Evolutionary conservation across 1,140 invertebrate genomes (phyloP), one percentile per base, ranked within the genome.

Genomic region (Oryzaephilus surinamensis): DNA sequence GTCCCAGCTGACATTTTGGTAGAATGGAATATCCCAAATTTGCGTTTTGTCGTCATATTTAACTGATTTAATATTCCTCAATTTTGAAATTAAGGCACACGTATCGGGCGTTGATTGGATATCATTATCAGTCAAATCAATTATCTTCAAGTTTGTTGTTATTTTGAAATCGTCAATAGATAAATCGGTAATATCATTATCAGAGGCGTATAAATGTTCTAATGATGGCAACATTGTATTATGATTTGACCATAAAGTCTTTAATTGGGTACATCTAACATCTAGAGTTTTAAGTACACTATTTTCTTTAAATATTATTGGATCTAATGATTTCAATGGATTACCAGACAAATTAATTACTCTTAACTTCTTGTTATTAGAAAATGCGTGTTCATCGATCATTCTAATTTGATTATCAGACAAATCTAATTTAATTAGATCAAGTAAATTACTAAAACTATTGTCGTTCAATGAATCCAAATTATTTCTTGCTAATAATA

Each of bases 331-430:
- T 42, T 66, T 69, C 24, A 86, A 60, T 4, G 75, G 73, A 56
- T 86, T 86, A 6, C 75, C 73, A 42, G 79, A 75, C 24, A 86
- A 63, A 54, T 71, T 77, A 1, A 85, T 51, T 58, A 74, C 82
- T 4, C 62, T 66, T 32, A 85, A 57, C 24, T 72, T 67, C 20
- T 61, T 67, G 46, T 77, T 79, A 45, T 72, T 53, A 46, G 63
- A 58, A 53, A 85, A 83, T 38, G 77, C 65, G 31, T 73, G 62
- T 2, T 61, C 58, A n/a, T 75, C 67, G 13, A 84, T 51, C 6
- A 60, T 58, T 1, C 55, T 52, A 12, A 84, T 66, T 27, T 67
- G 47, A 47, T 84, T 84, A 42, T 76, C 66, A n/a, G 79, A 77
- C 3, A 84, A 58, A 54, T 83, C 76, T 23, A 84, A 58, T 28